These are phyloP conservation scores for Apotomis betuletana DNA, from an alignment of 2,888 invertebrate genomes.

Conservation along the genomic window DNA sequence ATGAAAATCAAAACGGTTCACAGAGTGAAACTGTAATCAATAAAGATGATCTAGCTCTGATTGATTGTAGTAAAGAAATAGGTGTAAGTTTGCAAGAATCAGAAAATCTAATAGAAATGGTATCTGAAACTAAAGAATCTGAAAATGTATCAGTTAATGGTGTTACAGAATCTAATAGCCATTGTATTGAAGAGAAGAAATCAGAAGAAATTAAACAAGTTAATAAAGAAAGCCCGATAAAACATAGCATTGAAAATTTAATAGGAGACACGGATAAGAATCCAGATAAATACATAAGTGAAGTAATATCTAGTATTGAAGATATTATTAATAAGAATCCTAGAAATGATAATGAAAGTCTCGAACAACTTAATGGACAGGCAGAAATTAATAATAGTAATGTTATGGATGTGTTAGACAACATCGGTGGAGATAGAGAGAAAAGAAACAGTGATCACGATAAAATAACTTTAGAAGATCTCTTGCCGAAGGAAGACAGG, in stretches of 20 bases:
- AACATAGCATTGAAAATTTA: slow-evolving; percentile 37
- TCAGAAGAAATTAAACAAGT: not conserved
- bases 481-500: slow-evolving; percentile 26
- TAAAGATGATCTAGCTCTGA: not conserved
- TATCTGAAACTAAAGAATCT: not conserved
- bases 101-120: not conserved
- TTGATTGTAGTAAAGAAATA: not conserved
- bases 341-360: slow-evolving; percentile 5
- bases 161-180: not conserved
- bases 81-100: slow-evolving; percentile 13
- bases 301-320: slow-evolving; percentile 38
- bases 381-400: not conserved
- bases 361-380: not conserved
- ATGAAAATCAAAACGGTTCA: not conserved
- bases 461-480: slow-evolving; percentile 40
- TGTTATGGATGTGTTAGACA: slow-evolving; percentile 9
- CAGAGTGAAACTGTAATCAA: slow-evolving; percentile 8
- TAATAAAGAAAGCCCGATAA: slow-evolving; percentile 35
- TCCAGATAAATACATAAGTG: slow-evolving; percentile 34
- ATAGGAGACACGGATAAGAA: slow-evolving; percentile 26
- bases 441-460: slow-evolving; percentile 15
- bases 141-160: slow-evolving; percentile 4
- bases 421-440: slow-evolving; percentile 13
- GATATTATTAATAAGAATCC: slow-evolving; percentile 34
- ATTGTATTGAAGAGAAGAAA: slow-evolving; percentile 10